A percentile compares a stretch with the other conserved stretches of the same genome.
Evolutionary conservation across 2,888 invertebrate species (phyloP).

Genomic region (Acanthacorydalis orientalis): DNA sequence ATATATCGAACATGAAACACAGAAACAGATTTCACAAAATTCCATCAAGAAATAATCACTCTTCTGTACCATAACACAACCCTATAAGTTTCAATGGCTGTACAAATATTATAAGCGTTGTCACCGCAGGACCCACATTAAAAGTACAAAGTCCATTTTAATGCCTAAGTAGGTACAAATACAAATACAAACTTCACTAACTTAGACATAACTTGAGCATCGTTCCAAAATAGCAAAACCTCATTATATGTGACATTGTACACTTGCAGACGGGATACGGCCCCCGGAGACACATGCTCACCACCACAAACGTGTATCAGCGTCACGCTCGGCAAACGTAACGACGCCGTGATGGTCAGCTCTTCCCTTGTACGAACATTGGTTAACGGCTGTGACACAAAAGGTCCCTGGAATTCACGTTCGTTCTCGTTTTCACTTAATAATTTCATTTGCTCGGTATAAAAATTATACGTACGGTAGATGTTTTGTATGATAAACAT

Average conservation of each 20-base stretch:
- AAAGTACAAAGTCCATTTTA: too few relatives aligned
- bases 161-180: background rate
- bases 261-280: constrained; percentile 22
- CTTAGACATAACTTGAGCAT: constrained; percentile 18
- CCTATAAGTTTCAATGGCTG: too few relatives aligned
- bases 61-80: too few relatives aligned
- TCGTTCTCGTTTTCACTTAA: background rate
- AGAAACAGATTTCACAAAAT: too few relatives aligned
- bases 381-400: background rate
- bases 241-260: constrained; percentile 27
- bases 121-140: too few relatives aligned
- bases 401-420: background rate
- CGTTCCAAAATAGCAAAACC: constrained; percentile 30
- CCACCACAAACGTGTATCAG: constrained; percentile 27
- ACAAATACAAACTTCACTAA: constrained; percentile 11
- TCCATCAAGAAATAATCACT: too few relatives aligned
- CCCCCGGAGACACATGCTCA: constrained; percentile 17
- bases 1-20: too few relatives aligned
- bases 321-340: constrained; percentile 24
- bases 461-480: too few relatives aligned
- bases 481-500: too few relatives aligned
- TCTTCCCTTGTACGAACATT: constrained; percentile 9
- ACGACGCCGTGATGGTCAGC: constrained; percentile 16
- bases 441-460: background rate
- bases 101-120: too few relatives aligned